Evolutionary conservation across 2,888 invertebrate genomes (phyloP).

Genomic region (Cheilosia vernalis): DNA sequence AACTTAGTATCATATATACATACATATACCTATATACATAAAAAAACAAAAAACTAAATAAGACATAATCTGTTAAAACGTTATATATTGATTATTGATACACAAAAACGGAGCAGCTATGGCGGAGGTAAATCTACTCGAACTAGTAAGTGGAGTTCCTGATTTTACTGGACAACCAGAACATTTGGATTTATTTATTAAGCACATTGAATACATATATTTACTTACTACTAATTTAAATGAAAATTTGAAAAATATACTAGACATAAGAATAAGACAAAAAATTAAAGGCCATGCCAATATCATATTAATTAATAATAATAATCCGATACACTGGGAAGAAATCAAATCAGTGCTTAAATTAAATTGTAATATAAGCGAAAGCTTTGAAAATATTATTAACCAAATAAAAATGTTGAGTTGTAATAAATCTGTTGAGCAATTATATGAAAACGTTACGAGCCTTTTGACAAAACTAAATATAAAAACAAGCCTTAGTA

Average conservation of each 20-base stretch:
- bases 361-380: slow-evolving; percentile 23
- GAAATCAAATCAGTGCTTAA: slow-evolving; percentile 19
- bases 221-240: slow-evolving; percentile 9
- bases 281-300: slow-evolving; percentile 40
- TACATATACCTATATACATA: background rate
- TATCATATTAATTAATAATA: slow-evolving; percentile 37
- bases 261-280: slow-evolving; percentile 38
- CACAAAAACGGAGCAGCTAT: slow-evolving; percentile 16
- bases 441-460: slow-evolving; percentile 11
- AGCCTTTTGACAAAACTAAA: slow-evolving; percentile 30
- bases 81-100: slow-evolving; percentile 1
- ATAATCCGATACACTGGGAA: slow-evolving; percentile 36
- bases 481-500: slow-evolving; percentile 29
- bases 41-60: background rate
- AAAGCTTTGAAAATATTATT: slow-evolving; percentile 37
- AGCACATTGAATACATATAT: background rate
- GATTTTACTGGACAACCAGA: slow-evolving; percentile 25
- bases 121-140: slow-evolving; percentile 18
- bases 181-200: slow-evolving; percentile 14
- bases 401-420: slow-evolving; percentile 29
- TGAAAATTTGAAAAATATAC: slow-evolving; percentile 3
- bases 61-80: background rate
- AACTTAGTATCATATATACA: too few species aligned
- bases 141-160: slow-evolving; percentile 19
- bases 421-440: slow-evolving; percentile 27